Conservation (phyloP, 2,113 vertebrate species). For the Rhynchopsitta pachyrhyncha region DNA sequence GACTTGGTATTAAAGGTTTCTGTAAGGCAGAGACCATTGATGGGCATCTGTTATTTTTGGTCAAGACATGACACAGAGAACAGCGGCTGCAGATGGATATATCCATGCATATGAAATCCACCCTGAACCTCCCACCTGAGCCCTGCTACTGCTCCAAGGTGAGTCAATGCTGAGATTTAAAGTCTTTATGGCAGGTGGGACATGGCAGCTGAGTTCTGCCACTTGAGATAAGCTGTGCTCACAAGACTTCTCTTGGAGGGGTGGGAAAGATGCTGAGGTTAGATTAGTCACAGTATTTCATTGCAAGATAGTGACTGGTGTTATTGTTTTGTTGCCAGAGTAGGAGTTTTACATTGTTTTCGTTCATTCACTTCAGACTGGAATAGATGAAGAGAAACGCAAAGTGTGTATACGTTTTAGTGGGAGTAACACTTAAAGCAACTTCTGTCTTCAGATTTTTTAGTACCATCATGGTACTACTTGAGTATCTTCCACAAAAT, state of each 20-base stretch:
- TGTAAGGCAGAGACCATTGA: neutral
- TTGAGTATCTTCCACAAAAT: neutral
- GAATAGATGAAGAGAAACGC: neutral
- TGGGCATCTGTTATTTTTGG: neutral
- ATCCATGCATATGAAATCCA: neutral
- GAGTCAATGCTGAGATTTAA: neutral
- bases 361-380: neutral
- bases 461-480: neutral
- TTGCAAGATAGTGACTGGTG: neutral
- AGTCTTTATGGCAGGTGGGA: slow-evolving; percentile 14
- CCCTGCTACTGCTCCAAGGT: neutral
- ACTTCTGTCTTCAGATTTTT: neutral
- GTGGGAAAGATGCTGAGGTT: neutral
- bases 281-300: slow-evolving; percentile 8
- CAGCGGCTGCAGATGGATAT: neutral
- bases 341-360: slow-evolving; percentile 18
- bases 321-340: slow-evolving; percentile 1
- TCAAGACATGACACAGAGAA: neutral
- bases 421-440: neutral
- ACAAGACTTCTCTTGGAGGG: neutral
- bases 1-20: neutral
- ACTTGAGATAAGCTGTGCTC: slow-evolving; percentile 14
- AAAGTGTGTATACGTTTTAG: neutral
- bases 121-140: neutral
- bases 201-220: neutral